phyloP scores from a whole-genome alignment of 30 jellyfish, hydroid and myxozoan genomes.

The Catostylus mosaicus region DNA sequence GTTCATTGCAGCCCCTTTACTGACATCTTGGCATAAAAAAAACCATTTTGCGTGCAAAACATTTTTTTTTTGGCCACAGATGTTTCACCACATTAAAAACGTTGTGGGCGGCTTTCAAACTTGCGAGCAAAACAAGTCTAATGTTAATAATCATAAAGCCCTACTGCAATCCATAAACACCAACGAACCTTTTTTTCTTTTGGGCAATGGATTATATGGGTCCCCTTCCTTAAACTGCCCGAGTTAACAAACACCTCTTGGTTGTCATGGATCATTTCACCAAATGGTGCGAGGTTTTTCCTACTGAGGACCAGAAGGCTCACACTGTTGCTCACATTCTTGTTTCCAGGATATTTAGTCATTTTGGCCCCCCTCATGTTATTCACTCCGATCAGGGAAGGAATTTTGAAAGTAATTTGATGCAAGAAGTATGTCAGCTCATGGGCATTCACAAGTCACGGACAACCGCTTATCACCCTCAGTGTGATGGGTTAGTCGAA shows the following conservation, averaged over 20 bases:
- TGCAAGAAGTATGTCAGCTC: conserved; percentile 39
- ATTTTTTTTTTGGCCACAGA: conserved; percentile 9
- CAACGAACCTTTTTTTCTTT: conserved; percentile 29
- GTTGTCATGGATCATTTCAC: conserved; percentile 49
- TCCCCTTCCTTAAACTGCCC: conserved; percentile 44
- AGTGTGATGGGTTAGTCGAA: too few species aligned
- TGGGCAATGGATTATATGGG: conserved; percentile 60
- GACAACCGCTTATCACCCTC: too few species aligned
- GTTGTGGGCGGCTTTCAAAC: conserved; percentile 5
- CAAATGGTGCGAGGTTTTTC: too few species aligned
- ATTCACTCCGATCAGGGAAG: too few species aligned
- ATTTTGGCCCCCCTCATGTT: too few species aligned
- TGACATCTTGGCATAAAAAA: conserved; percentile 26
- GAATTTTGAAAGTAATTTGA: too few species aligned
- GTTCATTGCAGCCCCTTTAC: conserved; percentile 24
- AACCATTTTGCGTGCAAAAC: too few species aligned
- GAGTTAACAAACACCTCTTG: conserved; percentile 44
- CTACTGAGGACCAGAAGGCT: too few species aligned
- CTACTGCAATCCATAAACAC: conserved; percentile 6
- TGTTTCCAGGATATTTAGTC: too few species aligned
- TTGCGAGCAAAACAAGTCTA: conserved; percentile 4
- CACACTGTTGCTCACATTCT: too few species aligned
- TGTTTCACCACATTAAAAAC: not conserved
- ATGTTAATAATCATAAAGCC: not conserved
- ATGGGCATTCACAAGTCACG: conserved; percentile 58